Percentiles rank a stretch among this genome's conserved stretches.
Conservation (phyloP, 2,888 invertebrate species). For the Chaetogeoica ovagalla region DNA sequence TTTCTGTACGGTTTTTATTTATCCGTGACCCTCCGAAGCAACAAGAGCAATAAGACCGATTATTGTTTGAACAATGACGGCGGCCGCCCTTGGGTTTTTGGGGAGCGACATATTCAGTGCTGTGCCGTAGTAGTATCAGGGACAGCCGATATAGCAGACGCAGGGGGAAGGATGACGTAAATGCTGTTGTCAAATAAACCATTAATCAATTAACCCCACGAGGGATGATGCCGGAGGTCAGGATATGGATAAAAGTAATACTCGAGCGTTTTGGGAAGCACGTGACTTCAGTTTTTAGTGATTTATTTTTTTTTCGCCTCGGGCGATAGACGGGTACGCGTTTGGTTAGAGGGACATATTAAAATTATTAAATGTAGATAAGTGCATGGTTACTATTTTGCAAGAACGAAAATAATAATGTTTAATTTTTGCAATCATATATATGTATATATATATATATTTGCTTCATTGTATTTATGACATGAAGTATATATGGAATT, state of each 20-base stretch:
- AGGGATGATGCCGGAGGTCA: slow-evolving; percentile 51
- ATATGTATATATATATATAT: too few species aligned
- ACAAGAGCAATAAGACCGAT: slow-evolving; percentile 52
- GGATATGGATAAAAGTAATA: slow-evolving; percentile 36
- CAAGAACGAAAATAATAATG: slow-evolving; percentile 9
- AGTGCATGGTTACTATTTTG: slow-evolving; percentile 23
- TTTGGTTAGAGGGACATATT: slow-evolving; percentile 6
- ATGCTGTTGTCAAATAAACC: slow-evolving; percentile 53
- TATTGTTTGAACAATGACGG: slow-evolving; percentile 53
- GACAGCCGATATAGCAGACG: not conserved
- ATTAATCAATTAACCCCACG: slow-evolving; percentile 52
- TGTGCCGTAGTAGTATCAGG: not conserved
- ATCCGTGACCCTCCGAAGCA: slow-evolving; percentile 30
- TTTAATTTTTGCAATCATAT: too few species aligned
- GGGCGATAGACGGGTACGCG: not conserved
- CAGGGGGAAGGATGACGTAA: slow-evolving; percentile 39
- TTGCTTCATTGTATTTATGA: too few species aligned
- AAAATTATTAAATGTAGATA: not conserved
- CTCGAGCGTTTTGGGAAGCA: slow-evolving; percentile 13
- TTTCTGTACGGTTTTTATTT: slow-evolving; percentile 34
- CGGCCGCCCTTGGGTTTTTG: slow-evolving; percentile 42
- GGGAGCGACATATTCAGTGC: slow-evolving; percentile 27
- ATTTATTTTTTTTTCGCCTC: slow-evolving; percentile 31
- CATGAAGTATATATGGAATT: too few species aligned
- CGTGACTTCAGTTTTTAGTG: slow-evolving; percentile 46